Conservation (phyloP, 2,113 vertebrate species). For the Hippolais icterina region DNA sequence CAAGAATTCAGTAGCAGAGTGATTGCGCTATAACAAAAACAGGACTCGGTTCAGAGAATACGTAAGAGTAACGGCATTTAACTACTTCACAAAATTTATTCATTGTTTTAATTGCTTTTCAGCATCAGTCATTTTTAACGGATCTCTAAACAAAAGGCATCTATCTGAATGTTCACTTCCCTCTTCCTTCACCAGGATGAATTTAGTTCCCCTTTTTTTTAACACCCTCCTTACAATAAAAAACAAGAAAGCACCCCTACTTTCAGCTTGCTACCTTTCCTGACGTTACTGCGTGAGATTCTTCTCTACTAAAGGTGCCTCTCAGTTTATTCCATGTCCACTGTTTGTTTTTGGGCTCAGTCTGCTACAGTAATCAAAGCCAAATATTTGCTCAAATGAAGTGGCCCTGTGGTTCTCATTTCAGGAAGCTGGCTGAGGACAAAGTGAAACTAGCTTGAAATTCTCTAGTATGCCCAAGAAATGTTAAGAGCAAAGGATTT, state of each 20-base stretch:
- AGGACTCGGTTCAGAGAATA: background rate
- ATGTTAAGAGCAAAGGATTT: conserved; percentile 23
- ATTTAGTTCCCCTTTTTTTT: background rate
- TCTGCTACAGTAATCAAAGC: conserved; percentile 46
- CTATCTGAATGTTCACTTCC: background rate
- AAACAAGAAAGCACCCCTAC: background rate
- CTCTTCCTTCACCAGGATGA: background rate
- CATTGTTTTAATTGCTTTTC: background rate
- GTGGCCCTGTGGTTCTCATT: conserved; percentile 52
- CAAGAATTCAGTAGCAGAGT: background rate
- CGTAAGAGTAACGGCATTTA: background rate
- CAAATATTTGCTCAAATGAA: conserved; percentile 70
- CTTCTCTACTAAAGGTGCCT: background rate
- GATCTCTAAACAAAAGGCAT: background rate
- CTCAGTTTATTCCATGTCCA: conserved; percentile 25
- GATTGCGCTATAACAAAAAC: background rate
- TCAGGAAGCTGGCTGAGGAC: conserved; percentile 12
- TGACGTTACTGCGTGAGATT: background rate
- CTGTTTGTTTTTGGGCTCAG: conserved; percentile 63
- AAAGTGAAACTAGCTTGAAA: conserved; percentile 47
- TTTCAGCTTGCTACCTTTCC: background rate
- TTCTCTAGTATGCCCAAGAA: conserved; percentile 44
- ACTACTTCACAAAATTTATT: background rate
- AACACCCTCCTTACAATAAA: background rate
- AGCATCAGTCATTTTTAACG: background rate